phyloP scores from a whole-genome alignment of 2,888 invertebrate species.

The Uropetala carovei region DNA sequence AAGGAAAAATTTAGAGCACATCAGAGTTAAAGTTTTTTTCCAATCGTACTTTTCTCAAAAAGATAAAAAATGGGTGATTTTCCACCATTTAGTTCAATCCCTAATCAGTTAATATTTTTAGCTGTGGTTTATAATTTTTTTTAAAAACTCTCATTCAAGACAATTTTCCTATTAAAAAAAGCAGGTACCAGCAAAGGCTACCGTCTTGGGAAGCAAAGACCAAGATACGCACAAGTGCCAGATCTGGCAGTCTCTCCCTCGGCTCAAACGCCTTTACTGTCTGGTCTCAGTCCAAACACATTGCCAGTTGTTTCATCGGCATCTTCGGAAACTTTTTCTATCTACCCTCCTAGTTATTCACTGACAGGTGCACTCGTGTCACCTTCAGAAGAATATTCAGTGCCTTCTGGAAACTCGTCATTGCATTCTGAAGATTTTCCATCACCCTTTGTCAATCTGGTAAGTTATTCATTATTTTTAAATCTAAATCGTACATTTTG shows the following conservation, averaged over 20 bases:
- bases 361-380: background rate
- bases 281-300: background rate
- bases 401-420: constrained; percentile 36
- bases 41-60: too few species aligned
- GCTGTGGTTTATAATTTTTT: too few species aligned
- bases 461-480: background rate
- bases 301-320: background rate
- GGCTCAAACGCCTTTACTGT: background rate
- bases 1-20: too few species aligned
- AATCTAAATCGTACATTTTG: background rate
- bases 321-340: background rate
- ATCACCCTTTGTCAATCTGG: constrained; percentile 37
- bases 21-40: too few species aligned
- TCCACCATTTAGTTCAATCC: too few species aligned
- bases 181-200: constrained; percentile 21
- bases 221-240: constrained; percentile 55
- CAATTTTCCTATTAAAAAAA: too few species aligned
- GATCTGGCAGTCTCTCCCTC: constrained; percentile 36
- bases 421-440: constrained; percentile 5
- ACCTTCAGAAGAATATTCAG: constrained; percentile 1
- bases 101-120: too few species aligned
- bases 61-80: too few species aligned
- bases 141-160: too few species aligned
- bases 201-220: constrained; percentile 51
- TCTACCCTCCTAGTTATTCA: background rate